Evolutionary conservation across 2,797 vertebrate species (phyloP), one percentile per base, ranked within the genome.

Genomic region (Sebastes steindachneri): DNA sequence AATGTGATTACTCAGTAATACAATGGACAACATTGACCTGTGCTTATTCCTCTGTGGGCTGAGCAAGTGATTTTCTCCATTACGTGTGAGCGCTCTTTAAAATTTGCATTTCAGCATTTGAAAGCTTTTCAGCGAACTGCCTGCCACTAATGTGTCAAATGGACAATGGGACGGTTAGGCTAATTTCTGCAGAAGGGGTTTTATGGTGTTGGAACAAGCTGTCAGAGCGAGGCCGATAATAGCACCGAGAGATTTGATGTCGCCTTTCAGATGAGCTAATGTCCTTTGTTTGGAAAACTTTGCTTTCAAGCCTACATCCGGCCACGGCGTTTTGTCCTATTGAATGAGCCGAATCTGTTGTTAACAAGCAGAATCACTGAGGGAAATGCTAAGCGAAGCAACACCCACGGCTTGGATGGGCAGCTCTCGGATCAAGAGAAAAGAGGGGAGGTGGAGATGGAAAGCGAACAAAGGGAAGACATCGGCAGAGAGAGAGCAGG

Each of bases 141-240:
- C 77, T 83, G 77, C 75, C 75, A 85, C 89, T 89, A 82, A 88
- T 89, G 82, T 91, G 88, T 90, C 83, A 93, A 90, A 85, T 59
- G 73, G 86, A 90, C 85, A 91, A 87, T 82, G 80, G 77, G 68
- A 77, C 77, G 59, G 68, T 83, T 72, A 51, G 75, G 83, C 73
- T 89, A 77, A 85, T 93, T 91, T 84, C 54, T 73, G 76, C 82
- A 82, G 73, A 80, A 87, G 68, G 51, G 88, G 54, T 87, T 86
- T 83, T 80, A 75, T 82, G 63, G 75, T 75, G 69, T 37, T 76
- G 31, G 54, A 86, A 79, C 65, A 75, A 73, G 75, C 80, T 85
- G 88, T 90, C 80, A 78, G 76, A 80, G 68, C 21, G 69, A 82
- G 68, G 71, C 82, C 85, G 75, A 90, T 89, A 88, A 84, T 79